Conservation (phyloP, 2,888 invertebrate genomes). For the Andrena haemorrhoa region DNA sequence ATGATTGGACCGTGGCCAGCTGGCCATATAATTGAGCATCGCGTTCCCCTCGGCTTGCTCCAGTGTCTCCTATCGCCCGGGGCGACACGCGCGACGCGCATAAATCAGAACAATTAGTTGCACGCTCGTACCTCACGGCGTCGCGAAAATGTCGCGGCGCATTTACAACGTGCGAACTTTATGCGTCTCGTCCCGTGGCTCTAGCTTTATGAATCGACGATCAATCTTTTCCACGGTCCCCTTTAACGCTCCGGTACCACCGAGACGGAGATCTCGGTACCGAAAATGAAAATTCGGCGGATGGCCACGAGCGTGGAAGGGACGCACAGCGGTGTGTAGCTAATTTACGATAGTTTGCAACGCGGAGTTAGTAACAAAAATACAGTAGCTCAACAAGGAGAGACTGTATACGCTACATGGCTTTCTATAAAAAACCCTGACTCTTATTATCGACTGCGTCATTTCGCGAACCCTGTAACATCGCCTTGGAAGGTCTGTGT, state of each 20-base stretch:
- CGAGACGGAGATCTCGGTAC: not conserved
- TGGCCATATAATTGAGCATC: slow-evolving; percentile 78
- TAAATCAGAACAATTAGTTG: slow-evolving; percentile 80
- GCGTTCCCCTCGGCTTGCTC: slow-evolving; percentile 65
- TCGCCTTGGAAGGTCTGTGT: not conserved
- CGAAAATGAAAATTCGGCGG: too few species aligned
- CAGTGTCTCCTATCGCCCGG: slow-evolving; percentile 65
- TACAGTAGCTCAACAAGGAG: too few species aligned
- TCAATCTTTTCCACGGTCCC: slow-evolving; percentile 15
- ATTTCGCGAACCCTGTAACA: not conserved
- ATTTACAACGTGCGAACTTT: slow-evolving; percentile 62
- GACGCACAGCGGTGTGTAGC: too few species aligned
- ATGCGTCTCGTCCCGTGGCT: slow-evolving; percentile 7
- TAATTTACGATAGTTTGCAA: too few species aligned
- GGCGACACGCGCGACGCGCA: slow-evolving; percentile 64
- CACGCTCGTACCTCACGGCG: slow-evolving; percentile 58
- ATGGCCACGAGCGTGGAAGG: too few species aligned
- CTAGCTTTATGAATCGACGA: slow-evolving; percentile 43
- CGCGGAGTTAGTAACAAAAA: too few species aligned
- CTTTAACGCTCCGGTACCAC: not conserved
- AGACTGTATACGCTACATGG: too few species aligned
- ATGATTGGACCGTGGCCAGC: slow-evolving; percentile 77
- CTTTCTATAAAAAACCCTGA: too few species aligned
- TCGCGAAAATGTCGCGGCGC: slow-evolving; percentile 64
- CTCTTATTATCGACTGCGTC: too few species aligned